Conservation (phyloP, 1,140 invertebrate genomes). For the Oncopodura yosiiana region DNA sequence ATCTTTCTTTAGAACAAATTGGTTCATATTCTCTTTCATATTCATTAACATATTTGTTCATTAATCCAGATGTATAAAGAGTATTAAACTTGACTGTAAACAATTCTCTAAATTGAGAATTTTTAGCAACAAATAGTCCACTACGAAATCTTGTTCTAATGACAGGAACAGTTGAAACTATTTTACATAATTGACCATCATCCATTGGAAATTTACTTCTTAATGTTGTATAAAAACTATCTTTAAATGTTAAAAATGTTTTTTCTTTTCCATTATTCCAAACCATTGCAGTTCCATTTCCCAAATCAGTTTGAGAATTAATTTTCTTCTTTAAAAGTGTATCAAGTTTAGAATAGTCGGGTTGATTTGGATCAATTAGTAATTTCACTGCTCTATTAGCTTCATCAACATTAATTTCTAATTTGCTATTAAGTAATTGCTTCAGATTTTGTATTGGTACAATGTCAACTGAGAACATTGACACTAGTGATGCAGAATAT, state of each 20-base stretch:
- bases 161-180: not conserved
- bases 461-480: conserved; percentile 2
- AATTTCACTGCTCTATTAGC: not conserved
- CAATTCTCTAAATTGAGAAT: conserved; percentile 18
- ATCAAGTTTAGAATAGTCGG: not conserved
- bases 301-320: not conserved
- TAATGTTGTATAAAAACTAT: conserved; percentile 17
- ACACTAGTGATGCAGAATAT: conserved; percentile 19
- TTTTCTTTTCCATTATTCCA: not conserved
- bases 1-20: not conserved
- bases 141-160: conserved; percentile 2
- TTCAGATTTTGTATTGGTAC: conserved; percentile 10
- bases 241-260: conserved; percentile 11
- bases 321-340: not conserved
- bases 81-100: conserved; percentile 15
- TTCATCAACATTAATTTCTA: conserved; percentile 1
- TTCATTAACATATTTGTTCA: not conserved
- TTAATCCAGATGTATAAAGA: conserved; percentile 9
- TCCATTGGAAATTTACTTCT: not conserved
- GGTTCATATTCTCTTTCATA: conserved; percentile 11
- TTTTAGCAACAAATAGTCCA: conserved; percentile 18
- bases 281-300: not conserved
- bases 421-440: not conserved
- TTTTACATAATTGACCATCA: not conserved
- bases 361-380: not conserved